Evolutionary conservation across 2,888 invertebrate species (phyloP).

Genomic region (Eupsilia transversa): DNA sequence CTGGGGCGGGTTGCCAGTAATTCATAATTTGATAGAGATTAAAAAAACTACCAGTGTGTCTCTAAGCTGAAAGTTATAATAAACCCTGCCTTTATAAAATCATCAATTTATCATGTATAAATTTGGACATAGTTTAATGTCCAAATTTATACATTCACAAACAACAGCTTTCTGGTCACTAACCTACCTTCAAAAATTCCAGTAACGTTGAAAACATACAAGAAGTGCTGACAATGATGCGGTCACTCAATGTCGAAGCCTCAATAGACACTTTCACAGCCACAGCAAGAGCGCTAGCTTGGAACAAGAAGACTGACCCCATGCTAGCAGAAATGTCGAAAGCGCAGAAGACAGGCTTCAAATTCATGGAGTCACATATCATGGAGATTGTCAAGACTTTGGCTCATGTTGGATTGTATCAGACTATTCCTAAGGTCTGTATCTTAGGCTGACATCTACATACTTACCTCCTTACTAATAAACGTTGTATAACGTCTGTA

Average conservation of each 20-base stretch:
- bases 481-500: no score
- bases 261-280: conserved; percentile 88
- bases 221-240: conserved; percentile 90
- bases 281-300: conserved; percentile 87
- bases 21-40: neutral
- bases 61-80: neutral
- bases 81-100: no score
- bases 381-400: conserved; percentile 87
- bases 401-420: conserved; percentile 74
- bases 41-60: neutral
- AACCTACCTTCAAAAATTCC: conserved; percentile 62
- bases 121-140: no score
- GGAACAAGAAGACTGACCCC: conserved; percentile 80
- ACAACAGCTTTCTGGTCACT: neutral
- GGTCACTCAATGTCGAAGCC: conserved; percentile 86
- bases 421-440: conserved; percentile 78
- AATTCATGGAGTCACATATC: conserved; percentile 84
- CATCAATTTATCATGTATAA: no score
- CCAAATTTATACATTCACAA: neutral
- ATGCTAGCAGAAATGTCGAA: conserved; percentile 80
- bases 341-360: conserved; percentile 73
- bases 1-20: neutral
- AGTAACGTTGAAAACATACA: conserved; percentile 84
- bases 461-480: no score
- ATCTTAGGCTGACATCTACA: neutral